These are phyloP conservation scores for Mamestra brassicae DNA, from an alignment of 2,888 invertebrate species.

Conservation along the genomic window DNA sequence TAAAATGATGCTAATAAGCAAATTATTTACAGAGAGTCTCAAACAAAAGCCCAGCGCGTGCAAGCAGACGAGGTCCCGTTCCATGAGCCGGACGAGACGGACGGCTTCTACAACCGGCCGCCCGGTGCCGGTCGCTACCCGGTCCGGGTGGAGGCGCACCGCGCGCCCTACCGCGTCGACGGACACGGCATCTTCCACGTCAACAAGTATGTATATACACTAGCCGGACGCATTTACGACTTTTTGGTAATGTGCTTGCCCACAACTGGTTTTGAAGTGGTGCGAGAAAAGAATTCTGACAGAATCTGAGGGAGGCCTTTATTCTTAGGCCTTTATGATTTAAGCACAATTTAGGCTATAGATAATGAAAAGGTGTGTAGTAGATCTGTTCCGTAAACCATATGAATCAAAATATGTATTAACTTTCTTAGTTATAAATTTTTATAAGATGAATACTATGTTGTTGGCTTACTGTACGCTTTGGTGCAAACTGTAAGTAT, in stretches of 20 bases:
- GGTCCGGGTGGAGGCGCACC: conserved; percentile 72
- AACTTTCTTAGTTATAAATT: no score
- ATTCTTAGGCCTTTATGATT: background rate
- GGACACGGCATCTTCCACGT: conserved; percentile 58
- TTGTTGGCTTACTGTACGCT: no score
- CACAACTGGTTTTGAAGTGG: background rate
- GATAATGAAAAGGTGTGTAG: no score
- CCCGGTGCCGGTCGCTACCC: conserved; percentile 78
- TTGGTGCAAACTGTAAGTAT: no score
- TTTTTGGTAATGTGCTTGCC: no score
- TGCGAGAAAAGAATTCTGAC: background rate
- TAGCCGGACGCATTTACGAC: no score
- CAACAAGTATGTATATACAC: conserved; percentile 56
- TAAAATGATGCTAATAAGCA: background rate
- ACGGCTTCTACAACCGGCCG: conserved; percentile 85
- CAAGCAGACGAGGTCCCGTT: conserved; percentile 79
- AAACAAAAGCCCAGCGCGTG: conserved; percentile 48
- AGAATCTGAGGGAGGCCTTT: background rate
- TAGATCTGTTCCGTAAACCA: no score
- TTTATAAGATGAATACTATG: no score
- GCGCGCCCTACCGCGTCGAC: conserved; percentile 62
- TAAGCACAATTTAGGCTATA: no score
- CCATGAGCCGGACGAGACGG: conserved; percentile 76
- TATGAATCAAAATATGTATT: no score
- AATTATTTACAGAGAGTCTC: conserved; percentile 26